Percentiles rank a stretch among this genome's conserved stretches.
These are phyloP conservation scores for Dicerorhinus sumatrensis DNA, from an alignment of 2,113 vertebrate species.

Conservation along the genomic window DNA sequence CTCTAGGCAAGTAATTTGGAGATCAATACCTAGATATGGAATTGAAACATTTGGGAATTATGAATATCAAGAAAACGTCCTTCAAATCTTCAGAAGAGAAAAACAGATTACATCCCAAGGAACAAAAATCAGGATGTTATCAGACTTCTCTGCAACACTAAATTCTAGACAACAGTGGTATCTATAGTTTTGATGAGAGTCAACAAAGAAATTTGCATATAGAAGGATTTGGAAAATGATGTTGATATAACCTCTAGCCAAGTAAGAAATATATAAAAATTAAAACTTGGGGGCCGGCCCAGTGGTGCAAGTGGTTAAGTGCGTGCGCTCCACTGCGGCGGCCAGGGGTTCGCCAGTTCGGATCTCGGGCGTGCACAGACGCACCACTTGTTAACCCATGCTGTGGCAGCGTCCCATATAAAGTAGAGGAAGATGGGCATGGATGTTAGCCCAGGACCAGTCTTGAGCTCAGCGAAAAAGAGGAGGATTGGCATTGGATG, in stretches of 20 bases:
- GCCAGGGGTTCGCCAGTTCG: too few relatives aligned
- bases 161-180: neutral
- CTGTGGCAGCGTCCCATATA: too few relatives aligned
- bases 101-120: neutral
- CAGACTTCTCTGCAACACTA: neutral
- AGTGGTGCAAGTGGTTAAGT: too few relatives aligned
- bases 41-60: neutral
- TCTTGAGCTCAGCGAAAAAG: too few relatives aligned
- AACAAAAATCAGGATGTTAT: neutral
- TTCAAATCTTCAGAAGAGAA: conserved; percentile 21
- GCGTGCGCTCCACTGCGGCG: too few relatives aligned
- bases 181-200: neutral
- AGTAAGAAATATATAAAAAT: conserved; percentile 15
- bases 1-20: neutral
- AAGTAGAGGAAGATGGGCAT: too few relatives aligned
- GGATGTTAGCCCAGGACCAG: too few relatives aligned
- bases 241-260: neutral
- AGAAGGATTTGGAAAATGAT: neutral
- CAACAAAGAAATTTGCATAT: neutral
- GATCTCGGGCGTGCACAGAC: too few relatives aligned
- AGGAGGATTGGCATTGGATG: too few relatives aligned
- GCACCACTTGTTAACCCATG: too few relatives aligned
- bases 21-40: neutral
- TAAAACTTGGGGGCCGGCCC: neutral
- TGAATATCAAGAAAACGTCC: conserved; percentile 1